Conservation (phyloP, 1,140 invertebrate genomes). For the Camponotus pennsylvanicus region DNA sequence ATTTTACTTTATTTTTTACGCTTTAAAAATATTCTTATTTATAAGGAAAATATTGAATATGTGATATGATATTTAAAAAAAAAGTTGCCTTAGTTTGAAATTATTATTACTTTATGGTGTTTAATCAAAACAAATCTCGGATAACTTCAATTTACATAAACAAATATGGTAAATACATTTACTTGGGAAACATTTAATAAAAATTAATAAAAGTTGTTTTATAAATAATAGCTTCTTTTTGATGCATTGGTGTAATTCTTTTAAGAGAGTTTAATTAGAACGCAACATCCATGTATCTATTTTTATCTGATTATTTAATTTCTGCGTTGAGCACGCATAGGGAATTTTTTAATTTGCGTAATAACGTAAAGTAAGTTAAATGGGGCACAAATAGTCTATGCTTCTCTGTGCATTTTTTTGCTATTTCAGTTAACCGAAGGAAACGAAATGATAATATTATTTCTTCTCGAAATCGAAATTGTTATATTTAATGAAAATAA, state of each 20-base stretch:
- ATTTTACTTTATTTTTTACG: neutral
- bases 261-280: conserved; percentile 22
- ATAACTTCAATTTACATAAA: conserved; percentile 1
- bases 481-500: neutral
- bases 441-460: neutral
- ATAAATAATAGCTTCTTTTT: neutral
- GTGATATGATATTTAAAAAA: neutral
- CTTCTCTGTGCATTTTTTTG: neutral
- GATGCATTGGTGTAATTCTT: neutral
- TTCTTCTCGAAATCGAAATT: neutral
- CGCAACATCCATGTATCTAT: conserved; percentile 26
- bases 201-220: neutral
- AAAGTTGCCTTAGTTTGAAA: neutral
- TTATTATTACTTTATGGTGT: too few relatives aligned
- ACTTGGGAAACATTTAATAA: neutral
- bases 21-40: neutral
- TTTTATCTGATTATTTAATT: conserved; percentile 51
- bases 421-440: neutral
- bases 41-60: conserved; percentile 2
- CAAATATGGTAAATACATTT: neutral
- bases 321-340: neutral
- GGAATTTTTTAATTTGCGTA: conserved; percentile 35
- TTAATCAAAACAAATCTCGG: neutral
- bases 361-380: conserved; percentile 27
- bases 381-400: too few relatives aligned